Evolutionary conservation across 1,140 invertebrate species (phyloP), one percentile per base, ranked within the genome.

Genomic region (Apis dorsata): DNA sequence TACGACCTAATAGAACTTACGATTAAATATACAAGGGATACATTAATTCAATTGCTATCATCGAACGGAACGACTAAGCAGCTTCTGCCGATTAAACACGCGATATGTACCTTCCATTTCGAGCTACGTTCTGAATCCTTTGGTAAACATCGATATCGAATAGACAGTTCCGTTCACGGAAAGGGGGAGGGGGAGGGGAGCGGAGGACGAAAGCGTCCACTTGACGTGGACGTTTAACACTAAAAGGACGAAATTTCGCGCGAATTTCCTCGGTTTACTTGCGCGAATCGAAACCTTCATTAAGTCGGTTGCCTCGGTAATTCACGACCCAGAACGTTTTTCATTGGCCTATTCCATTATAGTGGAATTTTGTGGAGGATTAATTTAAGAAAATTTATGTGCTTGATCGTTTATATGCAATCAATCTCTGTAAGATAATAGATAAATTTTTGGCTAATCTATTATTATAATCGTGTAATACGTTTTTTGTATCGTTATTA

Each of bases 41-140:
- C 63, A 28, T 34, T 65, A 65, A 65, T 65, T 65, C 63, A 17
- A 59, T 59, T 11, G 4, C 65, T 49, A 34, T 70, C 55, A 68
- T 44, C 44, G 21, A 4, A 10, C 9, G 5, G 55, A 2, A 78
- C 55, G 55, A 70, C 73, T 83, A 83, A 83, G 66, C 75, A 83
- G 51, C 80, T 82, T 82, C 55, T n/a, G 15, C 10, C 80, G 80
- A 77, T 77, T 82, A 77, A 82, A 82, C 74, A 60, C 21, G 44
- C 65, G 70, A 77, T 82, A 77, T 81, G 73, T 81, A 69, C 74
- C 34, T 82, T 82, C 74, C 80, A 82, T 82, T 82, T 82, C 73
- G 44, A 78, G 63, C 9, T 34, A 78, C 80, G 65, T 69, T 44
- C 72, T 24, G 57, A 60, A 82, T 82, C 73, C 80, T 82, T 82